Evolutionary conservation across 1,140 invertebrate species (phyloP).

Genomic region (Nixonia krombeini): DNA sequence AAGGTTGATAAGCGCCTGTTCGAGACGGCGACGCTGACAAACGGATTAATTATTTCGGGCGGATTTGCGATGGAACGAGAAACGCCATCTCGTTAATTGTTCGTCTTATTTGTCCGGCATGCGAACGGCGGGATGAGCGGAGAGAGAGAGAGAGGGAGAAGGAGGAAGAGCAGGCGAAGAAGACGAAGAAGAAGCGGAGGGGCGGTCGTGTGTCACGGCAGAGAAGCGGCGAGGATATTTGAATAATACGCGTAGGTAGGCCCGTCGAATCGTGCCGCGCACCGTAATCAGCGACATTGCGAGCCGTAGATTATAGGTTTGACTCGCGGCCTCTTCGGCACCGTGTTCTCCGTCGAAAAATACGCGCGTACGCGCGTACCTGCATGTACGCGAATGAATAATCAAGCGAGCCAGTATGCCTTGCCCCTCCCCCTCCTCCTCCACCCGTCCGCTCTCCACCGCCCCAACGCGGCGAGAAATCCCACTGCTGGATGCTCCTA

Average conservation of each 20-base stretch:
- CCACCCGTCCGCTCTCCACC: too few species aligned
- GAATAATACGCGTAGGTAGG: conserved; percentile 43
- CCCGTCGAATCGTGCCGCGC: conserved; percentile 21
- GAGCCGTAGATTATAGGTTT: conserved; percentile 33
- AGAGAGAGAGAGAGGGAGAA: conserved; percentile 17
- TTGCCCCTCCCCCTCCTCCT: too few species aligned
- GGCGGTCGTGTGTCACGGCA: conserved; percentile 26
- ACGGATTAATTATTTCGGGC: neutral
- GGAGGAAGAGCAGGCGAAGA: too few species aligned
- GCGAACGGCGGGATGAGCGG: neutral
- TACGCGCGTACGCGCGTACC: conserved; percentile 25
- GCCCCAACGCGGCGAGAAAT: too few species aligned
- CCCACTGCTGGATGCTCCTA: too few species aligned
- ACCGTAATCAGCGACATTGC: conserved; percentile 33
- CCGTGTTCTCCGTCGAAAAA: conserved; percentile 19
- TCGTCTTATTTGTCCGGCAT: conserved; percentile 17
- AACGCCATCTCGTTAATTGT: conserved; percentile 35
- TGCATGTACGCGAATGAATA: conserved; percentile 32
- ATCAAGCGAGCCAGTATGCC: conserved; percentile 24
- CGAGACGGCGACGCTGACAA: too few species aligned
- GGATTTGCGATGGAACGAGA: conserved; percentile 17
- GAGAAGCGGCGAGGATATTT: conserved; percentile 33
- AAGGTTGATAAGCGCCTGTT: too few species aligned
- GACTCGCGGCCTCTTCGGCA: conserved; percentile 19
- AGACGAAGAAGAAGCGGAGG: too few species aligned